Evolutionary conservation across 2,113 vertebrate genomes (phyloP).

Genomic region (Eptesicus fuscus): DNA sequence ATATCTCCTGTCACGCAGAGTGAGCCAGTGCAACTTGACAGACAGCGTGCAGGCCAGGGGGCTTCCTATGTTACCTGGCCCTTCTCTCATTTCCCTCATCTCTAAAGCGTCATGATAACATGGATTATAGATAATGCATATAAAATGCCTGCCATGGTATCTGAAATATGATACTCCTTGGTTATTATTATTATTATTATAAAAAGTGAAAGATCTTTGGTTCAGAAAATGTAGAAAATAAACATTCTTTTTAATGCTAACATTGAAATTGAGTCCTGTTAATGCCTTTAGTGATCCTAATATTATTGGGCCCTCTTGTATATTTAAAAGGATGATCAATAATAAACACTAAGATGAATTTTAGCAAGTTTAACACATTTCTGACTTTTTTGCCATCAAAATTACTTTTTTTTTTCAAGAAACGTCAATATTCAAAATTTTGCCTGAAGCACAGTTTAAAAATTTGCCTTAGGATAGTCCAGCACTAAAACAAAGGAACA

Average conservation of each 20-base stretch:
- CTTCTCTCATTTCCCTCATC: background rate
- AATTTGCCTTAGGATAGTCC: slow-evolving; percentile 36
- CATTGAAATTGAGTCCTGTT: background rate
- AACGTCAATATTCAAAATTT: slow-evolving; percentile 51
- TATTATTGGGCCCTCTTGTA: background rate
- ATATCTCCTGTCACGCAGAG: background rate
- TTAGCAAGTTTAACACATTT: slow-evolving; percentile 38
- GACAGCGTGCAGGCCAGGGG: background rate
- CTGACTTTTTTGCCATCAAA: background rate
- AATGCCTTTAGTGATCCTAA: background rate
- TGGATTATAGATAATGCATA: background rate
- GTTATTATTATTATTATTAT: background rate
- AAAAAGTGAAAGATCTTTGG: background rate
- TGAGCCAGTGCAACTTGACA: background rate
- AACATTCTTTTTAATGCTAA: background rate
- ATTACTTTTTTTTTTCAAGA: slow-evolving; percentile 15
- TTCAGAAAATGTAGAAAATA: slow-evolving; percentile 11
- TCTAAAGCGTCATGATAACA: background rate
- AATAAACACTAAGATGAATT: background rate
- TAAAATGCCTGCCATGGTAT: background rate
- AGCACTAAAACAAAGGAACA: background rate
- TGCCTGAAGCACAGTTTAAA: slow-evolving; percentile 45
- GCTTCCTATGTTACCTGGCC: background rate
- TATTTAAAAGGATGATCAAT: slow-evolving; percentile 7
- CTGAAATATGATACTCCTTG: background rate